These are phyloP conservation scores for Melanogrammus aeglefinus DNA, from an alignment of 2,797 vertebrate genomes.

Conservation along the genomic window DNA sequence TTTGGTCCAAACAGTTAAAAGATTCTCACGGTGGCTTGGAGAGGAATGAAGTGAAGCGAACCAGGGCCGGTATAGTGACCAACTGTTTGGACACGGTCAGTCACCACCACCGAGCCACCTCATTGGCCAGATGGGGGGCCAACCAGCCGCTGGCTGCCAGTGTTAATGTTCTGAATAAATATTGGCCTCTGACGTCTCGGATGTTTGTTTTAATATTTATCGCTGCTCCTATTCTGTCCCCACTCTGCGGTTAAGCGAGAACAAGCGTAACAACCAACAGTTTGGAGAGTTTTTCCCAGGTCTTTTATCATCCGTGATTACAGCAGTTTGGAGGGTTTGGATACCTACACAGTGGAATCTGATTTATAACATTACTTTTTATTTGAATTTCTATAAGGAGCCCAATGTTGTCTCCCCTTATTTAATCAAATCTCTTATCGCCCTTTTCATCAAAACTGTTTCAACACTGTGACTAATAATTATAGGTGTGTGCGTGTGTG, in stretches of 20 bases:
- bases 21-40: background rate
- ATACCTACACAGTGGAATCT: too few relatives aligned
- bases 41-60: background rate
- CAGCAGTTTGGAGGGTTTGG: background rate
- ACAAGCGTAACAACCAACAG: too few relatives aligned
- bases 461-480: background rate
- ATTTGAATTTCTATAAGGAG: conserved; percentile 42
- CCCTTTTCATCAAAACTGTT: background rate
- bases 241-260: too few relatives aligned
- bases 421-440: conserved; percentile 27
- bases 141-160: conserved; percentile 16
- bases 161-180: conserved; percentile 26
- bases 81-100: background rate
- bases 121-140: background rate
- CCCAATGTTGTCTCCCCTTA: conserved; percentile 53
- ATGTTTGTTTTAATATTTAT: too few relatives aligned
- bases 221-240: too few relatives aligned
- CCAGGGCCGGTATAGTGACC: background rate
- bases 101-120: background rate
- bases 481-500: background rate
- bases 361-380: conserved; percentile 30
- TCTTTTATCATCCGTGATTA: conserved; percentile 8
- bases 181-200: conserved; percentile 45
- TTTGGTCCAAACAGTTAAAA: background rate
- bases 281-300: conserved; percentile 16